phyloP scores from a whole-genome alignment of 2,888 invertebrate genomes.

The Melanostoma scalare region DNA sequence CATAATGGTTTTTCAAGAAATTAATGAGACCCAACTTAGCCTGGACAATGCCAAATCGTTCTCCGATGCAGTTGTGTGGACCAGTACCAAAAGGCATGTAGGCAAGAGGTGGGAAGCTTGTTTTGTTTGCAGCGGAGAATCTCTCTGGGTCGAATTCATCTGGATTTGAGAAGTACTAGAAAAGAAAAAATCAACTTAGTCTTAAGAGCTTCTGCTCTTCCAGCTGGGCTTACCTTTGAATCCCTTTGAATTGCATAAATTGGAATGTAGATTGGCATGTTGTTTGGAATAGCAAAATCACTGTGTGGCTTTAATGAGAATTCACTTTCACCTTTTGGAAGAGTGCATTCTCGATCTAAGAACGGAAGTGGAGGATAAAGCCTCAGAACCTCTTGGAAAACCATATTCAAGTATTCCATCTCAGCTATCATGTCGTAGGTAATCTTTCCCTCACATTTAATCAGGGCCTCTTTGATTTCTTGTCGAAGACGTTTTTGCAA shows the following conservation, averaged over 20 bases:
- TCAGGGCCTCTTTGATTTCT: conserved; percentile 78
- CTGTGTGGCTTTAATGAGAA: conserved; percentile 67
- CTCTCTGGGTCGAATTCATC: conserved; percentile 78
- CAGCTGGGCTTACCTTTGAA: conserved; percentile 50
- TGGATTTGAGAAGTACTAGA: conserved; percentile 79
- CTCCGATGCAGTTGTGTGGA: conserved; percentile 80
- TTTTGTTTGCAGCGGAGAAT: conserved; percentile 74
- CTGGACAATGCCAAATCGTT: conserved; percentile 79
- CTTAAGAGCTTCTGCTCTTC: neutral
- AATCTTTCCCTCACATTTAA: conserved; percentile 75
- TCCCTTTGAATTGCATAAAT: conserved; percentile 73
- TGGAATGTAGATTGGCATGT: conserved; percentile 74
- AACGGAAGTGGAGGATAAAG: conserved; percentile 75
- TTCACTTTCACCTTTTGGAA: conserved; percentile 47
- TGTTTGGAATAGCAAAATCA: conserved; percentile 71
- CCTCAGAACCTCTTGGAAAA: conserved; percentile 73
- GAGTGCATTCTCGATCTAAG: conserved; percentile 66
- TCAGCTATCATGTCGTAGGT: conserved; percentile 78
- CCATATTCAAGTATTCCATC: conserved; percentile 80
- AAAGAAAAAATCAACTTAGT: conserved; percentile 4
- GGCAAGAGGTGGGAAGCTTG: conserved; percentile 76
- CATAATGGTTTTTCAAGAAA: conserved; percentile 75
- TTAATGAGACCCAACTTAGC: conserved; percentile 78
- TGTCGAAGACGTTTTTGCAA: conserved; percentile 78
- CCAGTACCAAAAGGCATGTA: conserved; percentile 80